Evolutionary conservation across 2,113 vertebrate genomes (phyloP).

Genomic region (Chionodraco myersi): DNA sequence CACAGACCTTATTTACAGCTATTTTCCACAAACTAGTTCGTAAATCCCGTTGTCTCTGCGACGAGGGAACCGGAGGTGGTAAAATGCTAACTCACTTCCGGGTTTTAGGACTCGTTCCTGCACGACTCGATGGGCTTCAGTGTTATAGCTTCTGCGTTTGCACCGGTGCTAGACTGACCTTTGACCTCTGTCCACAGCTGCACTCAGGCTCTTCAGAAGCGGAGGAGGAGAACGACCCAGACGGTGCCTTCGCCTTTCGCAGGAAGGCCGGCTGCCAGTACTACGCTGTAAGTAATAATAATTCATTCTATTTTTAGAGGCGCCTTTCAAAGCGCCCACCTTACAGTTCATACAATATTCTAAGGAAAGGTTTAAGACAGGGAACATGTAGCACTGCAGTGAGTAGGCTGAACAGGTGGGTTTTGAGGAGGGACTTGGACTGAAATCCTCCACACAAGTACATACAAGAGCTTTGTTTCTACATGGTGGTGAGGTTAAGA

Average conservation of each 20-base stretch:
- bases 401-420: too few species aligned
- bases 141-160: neutral
- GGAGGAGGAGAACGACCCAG: constrained; percentile 98
- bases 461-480: neutral
- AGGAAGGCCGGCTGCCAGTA: constrained; percentile 98
- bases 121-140: neutral
- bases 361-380: too few species aligned
- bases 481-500: neutral
- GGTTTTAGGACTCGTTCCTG: too few species aligned
- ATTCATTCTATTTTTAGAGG: too few species aligned
- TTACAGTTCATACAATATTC: too few species aligned
- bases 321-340: too few species aligned
- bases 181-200: constrained; percentile 70
- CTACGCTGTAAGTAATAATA: constrained; percentile 88
- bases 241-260: constrained; percentile 95
- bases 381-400: too few species aligned
- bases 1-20: too few species aligned
- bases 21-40: too few species aligned
- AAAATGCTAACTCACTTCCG: too few species aligned
- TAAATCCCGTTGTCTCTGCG: too few species aligned
- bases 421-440: neutral
- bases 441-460: neutral
- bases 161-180: constrained; percentile 26
- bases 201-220: constrained; percentile 95
- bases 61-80: too few species aligned